Percentiles rank a stretch among this genome's conserved stretches.
Conservation (phyloP, 1,140 invertebrate genomes). For the Lutraria rhynchaena region DNA sequence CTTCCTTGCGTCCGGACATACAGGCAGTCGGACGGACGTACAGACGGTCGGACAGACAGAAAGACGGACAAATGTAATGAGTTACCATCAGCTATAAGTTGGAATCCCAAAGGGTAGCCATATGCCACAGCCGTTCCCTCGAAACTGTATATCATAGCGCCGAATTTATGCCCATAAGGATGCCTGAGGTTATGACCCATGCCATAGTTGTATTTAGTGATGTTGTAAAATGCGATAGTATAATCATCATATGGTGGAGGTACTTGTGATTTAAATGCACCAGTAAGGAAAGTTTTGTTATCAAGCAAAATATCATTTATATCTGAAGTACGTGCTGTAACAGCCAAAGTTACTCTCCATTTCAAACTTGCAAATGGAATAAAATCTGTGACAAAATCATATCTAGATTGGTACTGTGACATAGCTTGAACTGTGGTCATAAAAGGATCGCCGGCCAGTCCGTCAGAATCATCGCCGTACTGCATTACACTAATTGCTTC, state of each 20-base stretch:
- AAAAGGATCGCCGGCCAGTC: background rate
- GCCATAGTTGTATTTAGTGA: background rate
- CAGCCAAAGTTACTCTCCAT: background rate
- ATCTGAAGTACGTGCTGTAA: background rate
- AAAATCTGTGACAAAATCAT: slow-evolving; percentile 26
- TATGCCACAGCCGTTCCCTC: background rate
- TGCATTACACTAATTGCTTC: slow-evolving; percentile 17
- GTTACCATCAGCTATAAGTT: background rate
- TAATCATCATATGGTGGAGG: slow-evolving; percentile 12
- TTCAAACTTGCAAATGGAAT: background rate
- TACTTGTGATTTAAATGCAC: background rate
- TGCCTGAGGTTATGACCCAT: background rate
- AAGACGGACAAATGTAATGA: no score
- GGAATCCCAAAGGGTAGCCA: slow-evolving; percentile 5
- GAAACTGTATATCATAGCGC: slow-evolving; percentile 2
- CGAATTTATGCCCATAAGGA: background rate
- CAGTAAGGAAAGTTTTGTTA: background rate
- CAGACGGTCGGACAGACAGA: no score
- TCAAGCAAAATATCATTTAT: background rate
- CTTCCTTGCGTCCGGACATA: no score
- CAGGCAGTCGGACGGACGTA: no score
- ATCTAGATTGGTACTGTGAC: slow-evolving; percentile 1
- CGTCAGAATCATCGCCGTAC: background rate
- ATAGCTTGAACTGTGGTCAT: slow-evolving; percentile 22
- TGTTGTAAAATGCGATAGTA: background rate